These are phyloP conservation scores for Cyrtonyx montezumae DNA, from an alignment of 2,113 vertebrate genomes.

Conservation along the genomic window DNA sequence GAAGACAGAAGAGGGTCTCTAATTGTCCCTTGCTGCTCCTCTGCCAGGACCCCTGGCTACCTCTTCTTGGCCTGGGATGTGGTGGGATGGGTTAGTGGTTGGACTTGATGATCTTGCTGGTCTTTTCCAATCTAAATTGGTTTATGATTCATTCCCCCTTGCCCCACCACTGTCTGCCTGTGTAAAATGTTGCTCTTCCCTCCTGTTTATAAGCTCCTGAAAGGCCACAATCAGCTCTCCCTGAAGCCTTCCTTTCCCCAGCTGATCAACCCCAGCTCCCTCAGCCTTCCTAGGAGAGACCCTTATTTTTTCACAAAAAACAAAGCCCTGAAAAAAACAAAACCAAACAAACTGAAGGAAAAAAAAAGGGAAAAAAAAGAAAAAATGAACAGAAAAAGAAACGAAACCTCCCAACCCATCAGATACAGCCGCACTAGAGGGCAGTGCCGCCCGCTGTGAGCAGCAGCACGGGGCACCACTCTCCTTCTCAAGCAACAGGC, in stretches of 20 bases:
- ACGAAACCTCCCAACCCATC: neutral
- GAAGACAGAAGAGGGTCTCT: neutral
- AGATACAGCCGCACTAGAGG: neutral
- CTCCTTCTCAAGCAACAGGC: neutral
- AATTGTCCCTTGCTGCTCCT: too few species aligned
- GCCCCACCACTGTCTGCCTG: too few species aligned
- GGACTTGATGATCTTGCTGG: too few species aligned
- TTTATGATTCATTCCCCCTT: too few species aligned
- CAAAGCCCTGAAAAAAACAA: neutral
- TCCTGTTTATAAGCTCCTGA: too few species aligned
- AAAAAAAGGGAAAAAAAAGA: neutral
- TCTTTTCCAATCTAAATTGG: too few species aligned
- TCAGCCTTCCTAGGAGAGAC: neutral
- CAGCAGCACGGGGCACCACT: neutral
- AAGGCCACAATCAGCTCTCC: too few species aligned
- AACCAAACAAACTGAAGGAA: neutral
- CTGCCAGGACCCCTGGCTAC: neutral
- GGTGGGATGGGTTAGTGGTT: too few species aligned
- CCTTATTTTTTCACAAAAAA: neutral
- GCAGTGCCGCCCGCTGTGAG: neutral
- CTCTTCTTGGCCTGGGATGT: neutral
- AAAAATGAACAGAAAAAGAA: too few species aligned
- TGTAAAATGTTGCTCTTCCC: too few species aligned
- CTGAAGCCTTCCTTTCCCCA: too few species aligned
- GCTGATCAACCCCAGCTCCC: too few species aligned